These are phyloP conservation scores for Paramuricea clavata DNA, from an alignment of 92 coral and sea anemone species.

Conservation along the genomic window DNA sequence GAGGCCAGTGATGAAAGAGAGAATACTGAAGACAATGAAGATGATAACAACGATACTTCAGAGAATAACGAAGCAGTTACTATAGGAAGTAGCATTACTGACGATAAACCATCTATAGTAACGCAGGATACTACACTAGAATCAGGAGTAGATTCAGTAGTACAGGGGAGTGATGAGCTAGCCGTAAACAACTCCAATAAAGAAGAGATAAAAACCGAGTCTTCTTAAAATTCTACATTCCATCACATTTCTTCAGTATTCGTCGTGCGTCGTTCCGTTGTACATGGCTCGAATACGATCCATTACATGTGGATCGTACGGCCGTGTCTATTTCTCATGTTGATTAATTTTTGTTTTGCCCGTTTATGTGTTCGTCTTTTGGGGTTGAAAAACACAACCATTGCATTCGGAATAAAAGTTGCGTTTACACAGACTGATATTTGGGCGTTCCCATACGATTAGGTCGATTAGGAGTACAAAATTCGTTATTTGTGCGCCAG, in stretches of 20 bases:
- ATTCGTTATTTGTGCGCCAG: not conserved
- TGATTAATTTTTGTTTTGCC: not conserved
- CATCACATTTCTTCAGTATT: not conserved
- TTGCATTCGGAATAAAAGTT: not conserved
- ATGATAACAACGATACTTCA: not conserved
- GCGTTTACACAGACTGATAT: too few species aligned
- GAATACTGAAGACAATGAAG: not conserved
- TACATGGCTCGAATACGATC: too few species aligned
- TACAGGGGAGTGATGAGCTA: conserved; percentile 34
- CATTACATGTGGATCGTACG: too few species aligned
- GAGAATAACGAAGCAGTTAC: not conserved
- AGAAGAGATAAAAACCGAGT: conserved; percentile 53
- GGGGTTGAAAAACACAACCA: not conserved
- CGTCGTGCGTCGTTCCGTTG: too few species aligned
- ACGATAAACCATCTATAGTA: conserved; percentile 43
- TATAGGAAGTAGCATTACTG: conserved; percentile 1
- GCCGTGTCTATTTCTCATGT: not conserved
- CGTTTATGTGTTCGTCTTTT: not conserved
- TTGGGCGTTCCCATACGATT: too few species aligned
- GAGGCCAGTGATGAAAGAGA: conserved; percentile 15
- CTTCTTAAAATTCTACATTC: conserved; percentile 47
- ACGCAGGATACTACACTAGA: conserved; percentile 21
- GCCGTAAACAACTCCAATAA: conserved; percentile 50
- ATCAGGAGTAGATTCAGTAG: conserved; percentile 9
- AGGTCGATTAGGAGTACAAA: not conserved